A percentile compares a stretch with the other conserved stretches of the same genome.
Evolutionary conservation across 2,113 vertebrate genomes (phyloP).

Genomic region (Oncorhynchus clarkii): DNA sequence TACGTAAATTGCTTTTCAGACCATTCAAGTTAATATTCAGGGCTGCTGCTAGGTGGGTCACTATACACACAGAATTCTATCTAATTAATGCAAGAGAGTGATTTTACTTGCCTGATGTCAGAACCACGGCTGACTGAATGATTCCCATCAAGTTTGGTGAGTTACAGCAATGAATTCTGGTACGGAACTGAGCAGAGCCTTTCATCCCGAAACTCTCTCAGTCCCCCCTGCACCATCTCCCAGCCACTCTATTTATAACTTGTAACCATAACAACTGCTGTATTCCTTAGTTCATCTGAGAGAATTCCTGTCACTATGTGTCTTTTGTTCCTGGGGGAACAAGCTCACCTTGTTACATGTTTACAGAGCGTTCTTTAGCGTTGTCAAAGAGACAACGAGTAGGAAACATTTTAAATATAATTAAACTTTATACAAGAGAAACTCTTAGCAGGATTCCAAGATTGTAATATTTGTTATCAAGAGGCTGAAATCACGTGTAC

Average conservation of each 20-base stretch:
- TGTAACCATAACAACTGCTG: conserved; percentile 78
- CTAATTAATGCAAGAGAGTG: conserved; percentile 15
- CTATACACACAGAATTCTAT: background rate
- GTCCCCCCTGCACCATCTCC: conserved; percentile 60
- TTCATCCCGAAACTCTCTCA: conserved; percentile 64
- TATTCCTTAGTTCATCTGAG: conserved; percentile 55
- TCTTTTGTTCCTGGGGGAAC: conserved; percentile 49
- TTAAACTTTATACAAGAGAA: conserved; percentile 10
- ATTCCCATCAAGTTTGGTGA: conserved; percentile 41
- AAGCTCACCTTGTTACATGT: conserved; percentile 7
- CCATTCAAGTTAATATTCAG: background rate
- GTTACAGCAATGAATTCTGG: conserved; percentile 61
- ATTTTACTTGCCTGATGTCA: background rate
- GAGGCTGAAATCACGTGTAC: conserved; percentile 6
- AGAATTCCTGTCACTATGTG: conserved; percentile 59
- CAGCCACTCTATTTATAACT: conserved; percentile 75
- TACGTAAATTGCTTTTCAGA: background rate
- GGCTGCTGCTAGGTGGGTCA: background rate
- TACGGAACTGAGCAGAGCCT: conserved; percentile 64
- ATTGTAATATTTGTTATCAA: conserved; percentile 3
- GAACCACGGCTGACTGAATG: conserved; percentile 6
- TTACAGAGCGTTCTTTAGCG: conserved; percentile 35
- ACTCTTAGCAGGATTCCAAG: conserved; percentile 19
- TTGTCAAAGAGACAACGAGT: conserved; percentile 9
- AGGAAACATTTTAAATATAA: conserved; percentile 15